These are phyloP conservation scores for Alloscopus bannaensis DNA, from an alignment of 2,888 invertebrate genomes.

Conservation along the genomic window DNA sequence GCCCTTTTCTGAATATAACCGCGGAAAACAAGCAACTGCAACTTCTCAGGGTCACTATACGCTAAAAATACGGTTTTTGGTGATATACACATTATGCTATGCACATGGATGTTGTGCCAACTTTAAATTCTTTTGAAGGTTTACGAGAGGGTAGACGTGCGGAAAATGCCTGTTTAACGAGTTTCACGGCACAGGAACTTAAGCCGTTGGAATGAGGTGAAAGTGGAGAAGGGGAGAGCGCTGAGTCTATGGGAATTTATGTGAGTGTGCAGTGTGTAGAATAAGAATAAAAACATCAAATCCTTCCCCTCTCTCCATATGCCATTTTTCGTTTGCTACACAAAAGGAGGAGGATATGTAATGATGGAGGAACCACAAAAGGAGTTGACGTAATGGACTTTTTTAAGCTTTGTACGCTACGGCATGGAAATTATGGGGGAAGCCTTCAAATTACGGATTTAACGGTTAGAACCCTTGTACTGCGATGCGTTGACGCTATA, in stretches of 20 bases:
- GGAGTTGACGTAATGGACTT: background rate
- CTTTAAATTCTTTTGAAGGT: background rate
- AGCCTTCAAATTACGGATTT: too few species aligned
- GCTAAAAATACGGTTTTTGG: too few species aligned
- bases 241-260: background rate
- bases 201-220: background rate
- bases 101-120: background rate
- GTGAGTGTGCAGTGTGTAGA: background rate
- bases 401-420: too few species aligned
- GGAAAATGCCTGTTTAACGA: conserved; percentile 38
- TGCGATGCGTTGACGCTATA: too few species aligned
- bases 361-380: background rate
- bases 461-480: too few species aligned
- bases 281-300: background rate
- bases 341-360: background rate
- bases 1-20: too few species aligned
- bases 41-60: background rate
- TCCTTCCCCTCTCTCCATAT: background rate
- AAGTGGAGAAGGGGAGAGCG: background rate
- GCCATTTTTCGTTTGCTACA: background rate
- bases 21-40: too few species aligned
- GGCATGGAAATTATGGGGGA: too few species aligned
- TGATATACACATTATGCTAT: background rate
- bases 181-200: conserved; percentile 1
- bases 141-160: conserved; percentile 23